Evolutionary conservation across 2,113 vertebrate species (phyloP).

Genomic region (Leucoraja erinaceus): DNA sequence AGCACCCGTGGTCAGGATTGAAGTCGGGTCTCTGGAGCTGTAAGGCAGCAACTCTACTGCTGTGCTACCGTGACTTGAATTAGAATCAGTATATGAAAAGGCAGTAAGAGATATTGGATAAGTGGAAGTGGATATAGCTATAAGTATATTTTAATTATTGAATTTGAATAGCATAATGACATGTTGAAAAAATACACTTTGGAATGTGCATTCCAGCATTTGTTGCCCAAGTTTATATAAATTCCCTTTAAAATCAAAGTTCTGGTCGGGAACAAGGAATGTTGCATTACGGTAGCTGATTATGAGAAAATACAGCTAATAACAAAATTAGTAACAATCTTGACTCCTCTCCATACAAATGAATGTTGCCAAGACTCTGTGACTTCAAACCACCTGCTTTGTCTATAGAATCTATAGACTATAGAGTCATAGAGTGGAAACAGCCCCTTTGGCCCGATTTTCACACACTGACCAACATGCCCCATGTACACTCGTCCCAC

Average conservation of each 20-base stretch:
- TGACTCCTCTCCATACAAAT: background rate
- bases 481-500: too few relatives aligned
- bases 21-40: too few relatives aligned
- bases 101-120: background rate
- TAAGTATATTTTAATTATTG: background rate
- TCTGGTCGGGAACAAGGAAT: background rate
- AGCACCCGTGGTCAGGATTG: too few relatives aligned
- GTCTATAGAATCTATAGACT: too few relatives aligned
- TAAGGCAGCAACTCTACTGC: too few relatives aligned
- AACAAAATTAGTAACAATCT: conserved; percentile 1
- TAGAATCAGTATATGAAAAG: background rate
- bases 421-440: too few relatives aligned
- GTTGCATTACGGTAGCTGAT: background rate
- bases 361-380: background rate
- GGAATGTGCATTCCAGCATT: too few relatives aligned
- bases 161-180: background rate
- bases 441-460: too few relatives aligned
- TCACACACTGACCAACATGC: too few relatives aligned
- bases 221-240: background rate
- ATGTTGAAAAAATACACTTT: background rate
- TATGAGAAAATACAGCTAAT: background rate
- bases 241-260: background rate
- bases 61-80: too few relatives aligned
- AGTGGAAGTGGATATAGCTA: background rate
- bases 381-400: background rate